These are phyloP conservation scores for Spongia lamella DNA, from an alignment of 37 sponge, comb jelly and placozoan genomes.

Conservation along the genomic window DNA sequence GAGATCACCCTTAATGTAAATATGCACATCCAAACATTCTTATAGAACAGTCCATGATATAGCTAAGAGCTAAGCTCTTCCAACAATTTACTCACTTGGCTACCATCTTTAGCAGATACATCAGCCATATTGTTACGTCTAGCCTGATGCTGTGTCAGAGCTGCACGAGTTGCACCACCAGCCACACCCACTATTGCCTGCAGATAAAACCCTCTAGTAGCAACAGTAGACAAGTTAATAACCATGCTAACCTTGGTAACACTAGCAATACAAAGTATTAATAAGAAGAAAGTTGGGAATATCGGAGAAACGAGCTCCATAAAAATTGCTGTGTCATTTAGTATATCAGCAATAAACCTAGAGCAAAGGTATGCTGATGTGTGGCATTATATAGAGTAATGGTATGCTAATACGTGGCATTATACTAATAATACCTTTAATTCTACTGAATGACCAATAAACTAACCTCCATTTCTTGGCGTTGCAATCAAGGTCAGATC, in stretches of 20 bases:
- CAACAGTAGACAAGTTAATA: background rate
- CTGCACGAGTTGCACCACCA: conserved; percentile 93
- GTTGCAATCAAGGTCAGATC: conserved; percentile 84
- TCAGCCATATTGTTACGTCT: conserved; percentile 93
- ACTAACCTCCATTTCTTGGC: conserved; percentile 92
- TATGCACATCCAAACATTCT: too few species aligned
- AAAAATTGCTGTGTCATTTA: conserved; percentile 90
- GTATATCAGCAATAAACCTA: conserved; percentile 86
- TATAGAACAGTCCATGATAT: background rate
- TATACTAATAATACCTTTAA: background rate
- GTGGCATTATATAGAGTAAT: background rate
- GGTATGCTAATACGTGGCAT: background rate
- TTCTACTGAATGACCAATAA: background rate
- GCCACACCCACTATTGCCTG: conserved; percentile 94
- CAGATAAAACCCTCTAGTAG: background rate
- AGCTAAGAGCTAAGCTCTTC: background rate
- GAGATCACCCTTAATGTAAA: conserved; percentile 57
- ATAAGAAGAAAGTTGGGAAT: conserved; percentile 64
- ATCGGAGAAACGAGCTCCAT: conserved; percentile 88
- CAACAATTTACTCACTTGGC: conserved; percentile 75
- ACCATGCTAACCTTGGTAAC: conserved; percentile 64
- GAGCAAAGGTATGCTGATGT: background rate
- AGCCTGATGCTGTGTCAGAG: conserved; percentile 93
- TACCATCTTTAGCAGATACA: conserved; percentile 96
- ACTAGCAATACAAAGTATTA: conserved; percentile 73